Evolutionary conservation across 2,888 invertebrate species (phyloP).

Genomic region (Molanna angustata): DNA sequence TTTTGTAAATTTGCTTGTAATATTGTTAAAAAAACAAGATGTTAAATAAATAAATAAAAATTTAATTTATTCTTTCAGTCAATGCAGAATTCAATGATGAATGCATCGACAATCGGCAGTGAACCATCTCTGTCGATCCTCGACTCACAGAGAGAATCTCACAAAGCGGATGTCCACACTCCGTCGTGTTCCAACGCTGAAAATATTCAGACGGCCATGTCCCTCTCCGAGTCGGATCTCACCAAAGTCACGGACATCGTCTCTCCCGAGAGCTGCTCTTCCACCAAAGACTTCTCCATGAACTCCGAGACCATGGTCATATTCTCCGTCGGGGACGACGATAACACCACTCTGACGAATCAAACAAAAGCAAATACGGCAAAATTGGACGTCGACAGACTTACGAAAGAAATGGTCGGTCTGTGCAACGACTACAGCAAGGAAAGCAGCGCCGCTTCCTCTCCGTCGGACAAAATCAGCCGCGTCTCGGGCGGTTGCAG

Average conservation of each 20-base stretch:
- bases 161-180: conserved; percentile 3
- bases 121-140: conserved; percentile 47
- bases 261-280: conserved; percentile 26
- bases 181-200: conserved; percentile 13
- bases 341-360: not conserved
- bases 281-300: conserved; percentile 20
- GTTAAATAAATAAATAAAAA: no score
- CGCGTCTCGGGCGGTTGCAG: not conserved
- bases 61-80: conserved; percentile 43
- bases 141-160: conserved; percentile 41
- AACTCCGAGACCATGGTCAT: conserved; percentile 39
- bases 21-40: no score
- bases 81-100: conserved; percentile 42
- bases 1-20: no score
- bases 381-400: conserved; percentile 18
- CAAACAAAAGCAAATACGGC: not conserved
- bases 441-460: not conserved
- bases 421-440: conserved; percentile 9
- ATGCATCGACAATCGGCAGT: conserved; percentile 51
- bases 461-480: not conserved
- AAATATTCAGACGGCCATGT: conserved; percentile 25
- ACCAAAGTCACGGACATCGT: conserved; percentile 33
- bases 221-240: conserved; percentile 48
- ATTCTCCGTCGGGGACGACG: conserved; percentile 45
- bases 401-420: conserved; percentile 19